phyloP scores from a whole-genome alignment of 2,888 invertebrate genomes.

The Azorinus chamasolen region DNA sequence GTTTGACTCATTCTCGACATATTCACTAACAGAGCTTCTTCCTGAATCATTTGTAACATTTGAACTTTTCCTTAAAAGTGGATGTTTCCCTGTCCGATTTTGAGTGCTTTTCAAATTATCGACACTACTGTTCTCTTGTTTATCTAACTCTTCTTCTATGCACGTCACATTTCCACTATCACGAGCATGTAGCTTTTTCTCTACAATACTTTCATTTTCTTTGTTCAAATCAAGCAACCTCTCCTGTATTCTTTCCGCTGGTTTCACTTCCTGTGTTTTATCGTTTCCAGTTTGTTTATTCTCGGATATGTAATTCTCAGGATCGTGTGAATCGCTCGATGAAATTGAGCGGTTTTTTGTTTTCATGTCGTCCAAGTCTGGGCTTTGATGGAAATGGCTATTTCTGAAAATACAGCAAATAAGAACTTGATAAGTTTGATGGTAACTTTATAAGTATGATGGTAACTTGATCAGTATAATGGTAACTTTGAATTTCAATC shows the following conservation, averaged over 20 bases:
- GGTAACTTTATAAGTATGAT: too few relatives aligned
- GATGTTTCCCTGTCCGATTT: conserved; percentile 61
- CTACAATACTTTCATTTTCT: conserved; percentile 36
- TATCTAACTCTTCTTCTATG: conserved; percentile 37
- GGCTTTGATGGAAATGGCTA: conserved; percentile 74
- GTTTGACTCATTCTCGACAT: conserved; percentile 55
- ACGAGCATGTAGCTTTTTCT: conserved; percentile 44
- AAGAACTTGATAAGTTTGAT: too few relatives aligned
- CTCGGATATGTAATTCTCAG: conserved; percentile 48
- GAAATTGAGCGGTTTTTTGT: conserved; percentile 51
- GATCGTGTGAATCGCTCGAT: conserved; percentile 39
- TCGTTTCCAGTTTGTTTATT: conserved; percentile 41
- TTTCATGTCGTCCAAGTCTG: conserved; percentile 71
- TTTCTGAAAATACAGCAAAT: conserved; percentile 68
- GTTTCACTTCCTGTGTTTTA: conserved; percentile 24
- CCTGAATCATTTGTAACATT: conserved; percentile 72
- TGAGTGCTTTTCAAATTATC: conserved; percentile 29
- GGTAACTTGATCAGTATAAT: too few relatives aligned
- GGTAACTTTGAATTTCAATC: too few relatives aligned
- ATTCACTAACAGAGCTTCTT: conserved; percentile 76
- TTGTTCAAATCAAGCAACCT: conserved; percentile 42
- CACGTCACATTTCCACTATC: conserved; percentile 61
- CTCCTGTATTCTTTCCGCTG: conserved; percentile 28
- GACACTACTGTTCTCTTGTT: conserved; percentile 19
- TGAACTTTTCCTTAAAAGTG: conserved; percentile 72